Conservation (phyloP, 2,113 vertebrate species). For the Pandion haliaetus region DNA sequence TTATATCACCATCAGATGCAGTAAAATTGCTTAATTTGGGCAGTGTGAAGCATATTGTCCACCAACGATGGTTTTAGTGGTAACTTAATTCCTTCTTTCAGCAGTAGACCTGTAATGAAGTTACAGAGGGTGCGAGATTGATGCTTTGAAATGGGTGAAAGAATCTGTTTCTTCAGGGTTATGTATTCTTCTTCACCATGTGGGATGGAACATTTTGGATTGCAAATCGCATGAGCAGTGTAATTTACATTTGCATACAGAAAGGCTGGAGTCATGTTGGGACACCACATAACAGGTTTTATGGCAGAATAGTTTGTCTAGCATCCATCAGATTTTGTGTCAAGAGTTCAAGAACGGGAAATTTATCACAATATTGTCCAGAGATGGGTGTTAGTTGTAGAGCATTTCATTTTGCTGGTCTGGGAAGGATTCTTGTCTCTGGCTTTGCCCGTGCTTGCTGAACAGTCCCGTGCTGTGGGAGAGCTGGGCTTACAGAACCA, state of each 20-base stretch:
- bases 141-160: slow-evolving; percentile 14
- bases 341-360: not conserved
- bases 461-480: not conserved
- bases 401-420: not conserved
- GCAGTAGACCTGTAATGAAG: slow-evolving; percentile 36
- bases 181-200: not conserved
- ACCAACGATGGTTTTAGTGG: not conserved
- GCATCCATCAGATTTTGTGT: not conserved
- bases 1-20: not conserved
- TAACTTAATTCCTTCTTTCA: slow-evolving; percentile 20
- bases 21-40: not conserved
- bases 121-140: not conserved
- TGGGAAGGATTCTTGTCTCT: not conserved
- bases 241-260: not conserved
- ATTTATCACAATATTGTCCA: not conserved
- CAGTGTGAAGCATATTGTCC: not conserved
- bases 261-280: not conserved
- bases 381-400: not conserved
- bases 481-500: not conserved
- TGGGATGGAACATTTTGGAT: slow-evolving; percentile 25
- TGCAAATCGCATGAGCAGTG: not conserved
- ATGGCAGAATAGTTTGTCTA: not conserved
- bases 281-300: not conserved
- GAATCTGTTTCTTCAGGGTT: slow-evolving; percentile 54
- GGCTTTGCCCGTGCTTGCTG: not conserved